Base-by-base conservation (phyloP, 1,140 invertebrate species). In the Aphelinus certus region DNA sequence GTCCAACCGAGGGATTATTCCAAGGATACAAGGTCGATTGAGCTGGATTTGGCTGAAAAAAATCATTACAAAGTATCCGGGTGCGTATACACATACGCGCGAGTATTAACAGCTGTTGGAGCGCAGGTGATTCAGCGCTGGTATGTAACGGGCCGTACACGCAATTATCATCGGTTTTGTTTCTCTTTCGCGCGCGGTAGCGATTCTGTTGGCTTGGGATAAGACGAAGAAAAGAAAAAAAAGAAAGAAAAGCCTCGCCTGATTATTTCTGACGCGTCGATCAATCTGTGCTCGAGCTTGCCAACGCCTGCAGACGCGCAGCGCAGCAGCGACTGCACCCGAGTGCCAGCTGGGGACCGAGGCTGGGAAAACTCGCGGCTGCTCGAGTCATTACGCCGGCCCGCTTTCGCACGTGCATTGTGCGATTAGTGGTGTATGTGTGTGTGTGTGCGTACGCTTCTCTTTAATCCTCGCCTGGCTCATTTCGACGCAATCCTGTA, bases 381-480 rank as follows among this genome's bases (percentile, higher is more conserved):
- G 26, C 26, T 26, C 68, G 58, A 70, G 62, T 61, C 68, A 70
- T 70, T 70, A 61, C 68, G 48, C 42, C 2, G 3, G 7, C 42
- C 6, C 62, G 2, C 46, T 49, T 5, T 49, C 26, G 60, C 26
- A 5, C 5, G 53, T 10, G 53, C 53, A 10, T 55, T 55, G 10
- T 55, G 10, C 53, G 10, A 55, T 55, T 26, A 26, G 26, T 0
- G 26, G 26, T 26, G 26, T 26, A 26, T 26, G 26, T 26, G 26
- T 26, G 26, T 26, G 26, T 26, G 42, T 43, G 6, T 45, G 1
- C 53, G 49, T 42, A 26, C 55, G 42, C 64, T 60, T 55, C 63
- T 67, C 60, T 73, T 66, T 73, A 66, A 66, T 73, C 71, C 48
- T 3, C 56, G n/a, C 7, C 46, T 6, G 53, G 68, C 48, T 70